Evolutionary conservation across 2,113 vertebrate genomes (phyloP), one percentile per base, ranked within the genome.

Genomic region (Hippopotamus amphibius): DNA sequence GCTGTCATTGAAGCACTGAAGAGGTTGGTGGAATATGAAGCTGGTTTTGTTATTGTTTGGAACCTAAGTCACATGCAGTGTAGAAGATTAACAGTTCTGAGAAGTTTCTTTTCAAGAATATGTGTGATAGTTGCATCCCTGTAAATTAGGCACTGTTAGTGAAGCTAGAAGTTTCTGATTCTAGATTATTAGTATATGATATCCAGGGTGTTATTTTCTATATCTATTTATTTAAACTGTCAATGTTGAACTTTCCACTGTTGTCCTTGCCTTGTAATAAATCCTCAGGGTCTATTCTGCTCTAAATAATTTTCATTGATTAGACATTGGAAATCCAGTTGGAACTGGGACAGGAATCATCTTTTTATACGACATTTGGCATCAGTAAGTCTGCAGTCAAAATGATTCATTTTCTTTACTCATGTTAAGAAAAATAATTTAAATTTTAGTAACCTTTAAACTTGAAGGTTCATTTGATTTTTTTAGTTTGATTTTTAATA

Each of bases 401-500:
- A 83, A 83, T 37, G 48, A 61, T 63, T 63, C 5, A 30, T 84
- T 92, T 77, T 92, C 77, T 89, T 79, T 79, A 59, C 63, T 87
- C 46, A 59, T 33, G 17, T 92, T 46, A 92, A 79, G 24, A 84
- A 85, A 84, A 89, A 37, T 65, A 89, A 50, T 22, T 63, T 79
- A 53, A 83, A 57, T 26, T 79, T 88, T 77, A 82, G 19, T 37
- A 30, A 28, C 5, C 16, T 63, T 88, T 50, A 93, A 90, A 85
- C 46, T 59, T 68, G 17, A 41, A 85, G 17, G 30, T 69, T 85
- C 22, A 66, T 74, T 69, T 43, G 5, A 80, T 48, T 87, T 68
- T 83, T 66, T 53, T 26, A 82, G 43, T 65, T 90, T 94, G 28
- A 87, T 77, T 84, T 84, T 94, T 68, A 80, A 81, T 21, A 33